Conservation (phyloP, 2,888 invertebrate genomes). For the Sympetrum striolatum region DNA sequence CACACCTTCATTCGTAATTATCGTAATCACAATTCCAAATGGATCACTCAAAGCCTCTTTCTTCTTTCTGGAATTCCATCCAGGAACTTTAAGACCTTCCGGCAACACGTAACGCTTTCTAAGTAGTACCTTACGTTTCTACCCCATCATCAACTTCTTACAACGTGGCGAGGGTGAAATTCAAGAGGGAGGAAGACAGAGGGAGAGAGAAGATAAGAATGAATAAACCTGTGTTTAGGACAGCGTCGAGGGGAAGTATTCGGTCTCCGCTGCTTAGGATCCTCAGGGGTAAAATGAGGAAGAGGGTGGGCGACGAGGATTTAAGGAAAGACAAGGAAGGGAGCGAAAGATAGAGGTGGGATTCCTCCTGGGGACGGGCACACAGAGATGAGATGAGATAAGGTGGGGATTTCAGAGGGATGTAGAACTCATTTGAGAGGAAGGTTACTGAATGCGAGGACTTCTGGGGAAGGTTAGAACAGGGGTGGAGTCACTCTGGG, state of each 20-base stretch:
- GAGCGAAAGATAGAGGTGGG: neutral
- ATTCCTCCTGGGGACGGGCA: neutral
- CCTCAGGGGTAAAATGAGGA: neutral
- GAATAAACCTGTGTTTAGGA: neutral
- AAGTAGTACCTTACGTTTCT: too few relatives aligned
- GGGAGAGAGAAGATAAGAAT: neutral
- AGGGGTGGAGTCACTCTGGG: neutral
- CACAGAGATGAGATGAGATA: neutral
- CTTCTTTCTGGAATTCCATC: too few relatives aligned
- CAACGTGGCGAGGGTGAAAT: neutral
- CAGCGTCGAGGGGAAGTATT: neutral
- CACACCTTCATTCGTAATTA: too few relatives aligned
- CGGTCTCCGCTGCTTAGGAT: neutral
- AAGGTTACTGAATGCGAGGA: neutral
- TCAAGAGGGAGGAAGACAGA: neutral
- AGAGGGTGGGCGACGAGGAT: neutral
- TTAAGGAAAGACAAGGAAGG: neutral
- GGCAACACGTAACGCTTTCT: too few relatives aligned
- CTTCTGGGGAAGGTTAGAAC: neutral
- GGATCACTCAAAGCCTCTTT: too few relatives aligned
- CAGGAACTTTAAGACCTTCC: too few relatives aligned
- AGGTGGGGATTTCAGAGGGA: constrained; percentile 10
- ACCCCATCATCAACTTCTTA: neutral
- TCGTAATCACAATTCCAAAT: too few relatives aligned
- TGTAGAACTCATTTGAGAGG: constrained; percentile 39